Evolutionary conservation across 2,888 invertebrate species (phyloP).

Genomic region (Crepidodera aurea): DNA sequence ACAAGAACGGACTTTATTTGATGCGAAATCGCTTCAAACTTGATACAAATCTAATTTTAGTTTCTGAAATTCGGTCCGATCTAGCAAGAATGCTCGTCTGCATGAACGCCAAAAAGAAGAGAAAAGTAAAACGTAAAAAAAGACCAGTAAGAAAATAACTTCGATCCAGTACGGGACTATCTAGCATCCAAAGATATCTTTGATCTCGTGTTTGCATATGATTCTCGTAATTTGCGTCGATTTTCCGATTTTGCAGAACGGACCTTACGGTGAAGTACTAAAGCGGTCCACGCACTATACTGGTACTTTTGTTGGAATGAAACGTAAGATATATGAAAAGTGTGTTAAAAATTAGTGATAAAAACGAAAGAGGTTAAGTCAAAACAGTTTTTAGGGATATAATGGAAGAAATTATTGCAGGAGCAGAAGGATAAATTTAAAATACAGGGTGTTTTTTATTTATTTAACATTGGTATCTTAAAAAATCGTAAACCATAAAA

Average conservation of each 20-base stretch:
- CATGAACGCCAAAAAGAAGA: conserved; percentile 4
- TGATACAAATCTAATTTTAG: conserved; percentile 12
- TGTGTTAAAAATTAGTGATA: too few species aligned
- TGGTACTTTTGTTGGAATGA: too few species aligned
- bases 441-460: too few species aligned
- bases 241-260: conserved; percentile 29
- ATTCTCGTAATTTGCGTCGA: conserved; percentile 30
- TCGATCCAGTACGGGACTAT: conserved; percentile 18
- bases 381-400: too few species aligned
- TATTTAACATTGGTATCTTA: too few species aligned
- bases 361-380: too few species aligned
- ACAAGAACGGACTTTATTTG: background rate
- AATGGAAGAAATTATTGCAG: too few species aligned
- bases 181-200: conserved; percentile 27
- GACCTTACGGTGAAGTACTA: conserved; percentile 8
- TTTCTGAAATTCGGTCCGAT: background rate
- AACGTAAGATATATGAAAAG: too few species aligned
- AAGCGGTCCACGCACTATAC: background rate
- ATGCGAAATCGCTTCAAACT: background rate
- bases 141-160: conserved; percentile 10
- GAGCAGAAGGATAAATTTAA: too few species aligned
- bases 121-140: background rate
- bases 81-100: conserved; percentile 4
- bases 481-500: too few species aligned
- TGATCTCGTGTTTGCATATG: conserved; percentile 35